Evolutionary conservation across 1,140 invertebrate species (phyloP).

Genomic region (Nasonia longicornis): DNA sequence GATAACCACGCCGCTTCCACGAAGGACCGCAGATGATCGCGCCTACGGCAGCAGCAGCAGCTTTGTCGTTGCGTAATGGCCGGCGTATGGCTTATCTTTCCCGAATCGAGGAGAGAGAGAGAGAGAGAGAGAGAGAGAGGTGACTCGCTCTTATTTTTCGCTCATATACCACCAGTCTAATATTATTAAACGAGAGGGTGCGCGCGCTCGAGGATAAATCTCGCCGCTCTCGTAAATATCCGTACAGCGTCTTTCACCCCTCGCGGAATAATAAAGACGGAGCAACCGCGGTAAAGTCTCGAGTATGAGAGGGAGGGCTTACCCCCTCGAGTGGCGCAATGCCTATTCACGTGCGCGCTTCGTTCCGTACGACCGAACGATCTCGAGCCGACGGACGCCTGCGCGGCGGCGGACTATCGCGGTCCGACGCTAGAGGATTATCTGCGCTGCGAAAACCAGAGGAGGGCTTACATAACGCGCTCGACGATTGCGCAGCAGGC

Average conservation of each 20-base stretch:
- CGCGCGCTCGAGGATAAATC: not conserved
- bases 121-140: not conserved
- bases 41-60: slow-evolving; percentile 5
- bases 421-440: not conserved
- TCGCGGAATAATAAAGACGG: not conserved
- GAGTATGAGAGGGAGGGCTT: too few relatives aligned
- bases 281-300: too few relatives aligned
- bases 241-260: not conserved
- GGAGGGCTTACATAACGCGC: not conserved
- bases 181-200: not conserved
- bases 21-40: slow-evolving; percentile 56
- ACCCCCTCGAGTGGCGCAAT: too few relatives aligned
- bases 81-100: slow-evolving; percentile 11
- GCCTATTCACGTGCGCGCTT: too few relatives aligned
- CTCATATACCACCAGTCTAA: not conserved
- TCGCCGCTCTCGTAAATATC: not conserved
- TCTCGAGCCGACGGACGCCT: not conserved
- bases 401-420: too few relatives aligned
- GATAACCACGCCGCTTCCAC: slow-evolving; percentile 60
- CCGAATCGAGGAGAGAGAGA: slow-evolving; percentile 38
- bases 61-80: slow-evolving; percentile 56
- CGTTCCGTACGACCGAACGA: too few relatives aligned
- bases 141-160: slow-evolving; percentile 30
- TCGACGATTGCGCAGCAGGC: not conserved
- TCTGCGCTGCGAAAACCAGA: not conserved